These are phyloP conservation scores for Plebejus melissa DNA, from an alignment of 2,888 invertebrate species.

Conservation along the genomic window DNA sequence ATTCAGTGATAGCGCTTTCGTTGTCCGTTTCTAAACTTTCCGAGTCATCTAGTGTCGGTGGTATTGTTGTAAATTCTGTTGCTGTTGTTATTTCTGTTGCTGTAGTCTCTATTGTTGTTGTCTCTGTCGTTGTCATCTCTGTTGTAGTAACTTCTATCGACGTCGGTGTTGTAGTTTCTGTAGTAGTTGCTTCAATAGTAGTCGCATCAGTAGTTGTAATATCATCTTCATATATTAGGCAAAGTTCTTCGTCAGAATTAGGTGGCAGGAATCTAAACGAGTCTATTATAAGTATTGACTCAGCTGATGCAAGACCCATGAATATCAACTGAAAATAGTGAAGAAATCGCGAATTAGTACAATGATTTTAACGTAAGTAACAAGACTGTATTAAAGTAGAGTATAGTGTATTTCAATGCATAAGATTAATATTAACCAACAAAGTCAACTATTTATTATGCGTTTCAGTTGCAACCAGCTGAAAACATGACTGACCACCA, in stretches of 20 bases:
- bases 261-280: conserved; percentile 33
- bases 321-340: conserved; percentile 32
- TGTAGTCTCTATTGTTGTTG: not conserved
- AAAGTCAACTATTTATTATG: no score
- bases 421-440: no score
- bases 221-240: conserved; percentile 30
- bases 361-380: no score
- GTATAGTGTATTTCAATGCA: no score
- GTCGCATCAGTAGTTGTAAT: not conserved
- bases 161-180: conserved; percentile 22
- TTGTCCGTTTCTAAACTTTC: not conserved
- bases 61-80: conserved; percentile 8
- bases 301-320: conserved; percentile 29
- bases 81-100: not conserved
- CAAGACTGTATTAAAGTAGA: no score
- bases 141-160: conserved; percentile 3
- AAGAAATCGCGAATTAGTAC: not conserved
- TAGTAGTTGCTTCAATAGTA: conserved; percentile 6
- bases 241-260: conserved; percentile 24
- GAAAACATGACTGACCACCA: no score
- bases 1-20: not conserved
- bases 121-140: conserved; percentile 13
- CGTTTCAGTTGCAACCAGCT: no score
- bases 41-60: not conserved
- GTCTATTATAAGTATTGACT: conserved; percentile 32